Conservation (phyloP, 2,797 vertebrate species). For the Cirrhinus molitorella region DNA sequence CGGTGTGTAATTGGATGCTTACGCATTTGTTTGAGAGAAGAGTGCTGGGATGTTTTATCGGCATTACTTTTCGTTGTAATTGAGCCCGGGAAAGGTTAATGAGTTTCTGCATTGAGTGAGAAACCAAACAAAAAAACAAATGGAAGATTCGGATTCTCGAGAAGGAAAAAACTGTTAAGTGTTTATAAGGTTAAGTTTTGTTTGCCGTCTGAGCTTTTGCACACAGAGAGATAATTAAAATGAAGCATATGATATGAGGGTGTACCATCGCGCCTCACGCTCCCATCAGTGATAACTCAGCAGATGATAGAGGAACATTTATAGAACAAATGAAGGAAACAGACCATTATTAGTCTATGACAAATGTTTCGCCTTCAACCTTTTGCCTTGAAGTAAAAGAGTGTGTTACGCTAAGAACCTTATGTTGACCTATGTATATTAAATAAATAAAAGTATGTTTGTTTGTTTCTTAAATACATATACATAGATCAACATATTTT, state of each 20-base stretch:
- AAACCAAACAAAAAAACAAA: constrained; percentile 24
- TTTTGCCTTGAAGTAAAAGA: not conserved
- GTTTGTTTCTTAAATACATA: too few relatives aligned
- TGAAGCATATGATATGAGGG: constrained; percentile 16
- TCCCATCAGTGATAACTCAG: constrained; percentile 31
- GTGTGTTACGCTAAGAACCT: not conserved
- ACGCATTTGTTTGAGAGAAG: constrained; percentile 37
- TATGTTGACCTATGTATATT: not conserved
- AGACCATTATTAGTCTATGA: constrained; percentile 19
- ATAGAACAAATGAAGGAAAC: constrained; percentile 32
- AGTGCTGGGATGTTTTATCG: constrained; percentile 45
- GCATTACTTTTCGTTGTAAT: constrained; percentile 41
- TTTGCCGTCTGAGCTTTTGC: constrained; percentile 30
- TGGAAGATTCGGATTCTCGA: not conserved
- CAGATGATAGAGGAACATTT: constrained; percentile 15
- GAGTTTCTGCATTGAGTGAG: constrained; percentile 46
- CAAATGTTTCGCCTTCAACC: not conserved
- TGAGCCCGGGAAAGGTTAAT: constrained; percentile 49
- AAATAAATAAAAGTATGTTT: too few relatives aligned
- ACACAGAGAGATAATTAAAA: constrained; percentile 39
- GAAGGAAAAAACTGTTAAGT: constrained; percentile 6
- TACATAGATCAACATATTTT: too few relatives aligned
- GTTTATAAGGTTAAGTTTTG: constrained; percentile 31
- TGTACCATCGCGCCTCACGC: not conserved
- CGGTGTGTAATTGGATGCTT: constrained; percentile 32